phyloP scores from a whole-genome alignment of 2,113 vertebrate genomes.

The Setophaga kirtlandii region DNA sequence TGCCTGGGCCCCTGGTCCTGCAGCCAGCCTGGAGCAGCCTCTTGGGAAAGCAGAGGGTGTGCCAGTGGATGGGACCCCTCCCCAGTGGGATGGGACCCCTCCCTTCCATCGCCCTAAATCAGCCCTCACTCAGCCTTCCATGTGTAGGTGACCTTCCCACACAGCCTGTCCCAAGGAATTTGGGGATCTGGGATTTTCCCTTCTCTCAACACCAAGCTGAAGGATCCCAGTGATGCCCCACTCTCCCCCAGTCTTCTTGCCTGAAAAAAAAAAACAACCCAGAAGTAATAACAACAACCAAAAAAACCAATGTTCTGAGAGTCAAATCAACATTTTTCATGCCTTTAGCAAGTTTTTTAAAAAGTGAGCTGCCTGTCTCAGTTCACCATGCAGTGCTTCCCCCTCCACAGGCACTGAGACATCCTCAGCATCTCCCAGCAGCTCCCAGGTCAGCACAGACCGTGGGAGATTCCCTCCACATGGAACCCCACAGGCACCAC shows the following conservation, averaged over 20 bases:
- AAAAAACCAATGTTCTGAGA: not conserved
- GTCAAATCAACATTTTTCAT: not conserved
- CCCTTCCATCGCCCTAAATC: not conserved
- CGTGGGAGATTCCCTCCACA: not conserved
- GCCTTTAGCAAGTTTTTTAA: not conserved
- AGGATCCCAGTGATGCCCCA: not conserved
- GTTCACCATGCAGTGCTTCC: not conserved
- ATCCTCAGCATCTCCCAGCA: not conserved
- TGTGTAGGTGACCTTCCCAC: not conserved
- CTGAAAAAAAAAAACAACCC: not conserved
- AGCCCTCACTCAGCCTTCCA: not conserved
- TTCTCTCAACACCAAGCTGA: not conserved
- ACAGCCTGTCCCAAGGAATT: not conserved
- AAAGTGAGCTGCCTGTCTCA: not conserved
- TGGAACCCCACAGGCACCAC: not conserved
- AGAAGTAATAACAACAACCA: not conserved
- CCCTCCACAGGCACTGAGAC: not conserved
- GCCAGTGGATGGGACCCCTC: not conserved
- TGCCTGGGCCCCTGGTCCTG: accelerated
- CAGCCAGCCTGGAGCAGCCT: not conserved
- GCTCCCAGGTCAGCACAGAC: not conserved
- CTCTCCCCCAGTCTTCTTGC: not conserved
- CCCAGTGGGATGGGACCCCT: not conserved
- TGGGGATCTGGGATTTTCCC: not conserved
- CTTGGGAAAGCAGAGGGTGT: not conserved